These are phyloP conservation scores for Lagenorhynchus albirostris DNA, from an alignment of 2,113 vertebrate genomes.

Conservation along the genomic window DNA sequence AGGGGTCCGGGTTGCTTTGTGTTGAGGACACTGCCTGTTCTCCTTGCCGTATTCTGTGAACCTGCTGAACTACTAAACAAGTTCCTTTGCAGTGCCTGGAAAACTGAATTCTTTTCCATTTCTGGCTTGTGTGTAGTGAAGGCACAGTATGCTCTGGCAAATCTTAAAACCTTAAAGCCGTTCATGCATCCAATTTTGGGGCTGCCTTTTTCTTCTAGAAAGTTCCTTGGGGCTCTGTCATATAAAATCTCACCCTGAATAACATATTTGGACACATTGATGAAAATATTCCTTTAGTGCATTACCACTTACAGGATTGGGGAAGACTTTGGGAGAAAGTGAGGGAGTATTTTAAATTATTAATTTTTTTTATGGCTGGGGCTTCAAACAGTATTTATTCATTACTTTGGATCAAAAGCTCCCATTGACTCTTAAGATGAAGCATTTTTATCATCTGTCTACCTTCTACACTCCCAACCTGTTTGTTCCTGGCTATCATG, in stretches of 20 bases:
- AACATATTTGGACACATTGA: not conserved
- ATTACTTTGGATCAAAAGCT: not conserved
- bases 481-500: not conserved
- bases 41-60: not conserved
- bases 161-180: constrained; percentile 51
- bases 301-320: not conserved
- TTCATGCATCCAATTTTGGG: constrained; percentile 55
- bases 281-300: not conserved
- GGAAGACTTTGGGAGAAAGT: not conserved
- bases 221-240: not conserved
- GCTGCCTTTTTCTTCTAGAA: constrained; percentile 34
- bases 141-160: not conserved
- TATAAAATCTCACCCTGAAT: constrained; percentile 27
- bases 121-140: not conserved
- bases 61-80: not conserved
- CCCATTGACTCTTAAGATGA: not conserved
- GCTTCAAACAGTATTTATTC: not conserved
- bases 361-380: not conserved
- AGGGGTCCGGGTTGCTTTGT: not conserved
- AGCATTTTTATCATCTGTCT: not conserved
- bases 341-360: not conserved
- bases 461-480: not conserved
- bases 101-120: not conserved
- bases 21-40: not conserved
- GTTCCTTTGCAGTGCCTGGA: not conserved